Percentiles rank a stretch among this genome's conserved stretches.
Evolutionary conservation across 2,888 invertebrate genomes (phyloP).

Genomic region (Cephus nigrinus): DNA sequence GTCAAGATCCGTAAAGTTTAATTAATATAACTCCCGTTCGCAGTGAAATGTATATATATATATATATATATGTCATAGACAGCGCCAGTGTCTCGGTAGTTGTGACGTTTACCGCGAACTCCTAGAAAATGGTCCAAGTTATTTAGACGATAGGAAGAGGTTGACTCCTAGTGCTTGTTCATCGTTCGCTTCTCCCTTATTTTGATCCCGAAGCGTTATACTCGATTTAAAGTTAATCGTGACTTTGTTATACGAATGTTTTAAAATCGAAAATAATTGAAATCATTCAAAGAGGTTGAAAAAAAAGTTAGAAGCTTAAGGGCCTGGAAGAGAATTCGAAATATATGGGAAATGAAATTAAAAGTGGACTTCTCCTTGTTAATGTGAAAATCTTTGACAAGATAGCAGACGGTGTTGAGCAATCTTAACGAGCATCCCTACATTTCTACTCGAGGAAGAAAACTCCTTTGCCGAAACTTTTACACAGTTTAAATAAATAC

Average conservation of each 20-base stretch:
- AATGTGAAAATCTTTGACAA: too few relatives aligned
- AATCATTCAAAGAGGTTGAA: too few relatives aligned
- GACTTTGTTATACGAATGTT: conserved; percentile 20
- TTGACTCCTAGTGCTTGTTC: conserved; percentile 14
- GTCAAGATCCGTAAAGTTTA: conserved; percentile 1
- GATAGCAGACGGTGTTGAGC: too few relatives aligned
- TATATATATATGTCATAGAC: too few relatives aligned
- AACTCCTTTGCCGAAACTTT: not conserved
- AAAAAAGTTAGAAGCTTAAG: too few relatives aligned
- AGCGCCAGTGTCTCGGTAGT: too few relatives aligned
- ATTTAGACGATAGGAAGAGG: conserved; percentile 16
- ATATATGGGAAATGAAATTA: too few relatives aligned
- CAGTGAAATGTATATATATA: too few relatives aligned
- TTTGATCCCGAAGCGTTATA: conserved; percentile 22
- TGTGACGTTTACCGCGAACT: not conserved
- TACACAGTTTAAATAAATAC: conserved; percentile 13
- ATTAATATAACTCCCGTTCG: not conserved
- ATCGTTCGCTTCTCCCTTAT: conserved; percentile 7
- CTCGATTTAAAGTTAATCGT: conserved; percentile 27
- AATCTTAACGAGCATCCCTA: not conserved
- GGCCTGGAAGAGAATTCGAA: too few relatives aligned
- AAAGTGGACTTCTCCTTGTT: too few relatives aligned
- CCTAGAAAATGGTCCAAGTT: conserved; percentile 3
- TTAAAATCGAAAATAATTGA: not conserved
- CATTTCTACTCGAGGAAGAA: not conserved